A percentile compares a stretch with the other conserved stretches of the same genome.
phyloP scores from a whole-genome alignment of 2,113 vertebrate genomes.

The Rissa tridactyla region DNA sequence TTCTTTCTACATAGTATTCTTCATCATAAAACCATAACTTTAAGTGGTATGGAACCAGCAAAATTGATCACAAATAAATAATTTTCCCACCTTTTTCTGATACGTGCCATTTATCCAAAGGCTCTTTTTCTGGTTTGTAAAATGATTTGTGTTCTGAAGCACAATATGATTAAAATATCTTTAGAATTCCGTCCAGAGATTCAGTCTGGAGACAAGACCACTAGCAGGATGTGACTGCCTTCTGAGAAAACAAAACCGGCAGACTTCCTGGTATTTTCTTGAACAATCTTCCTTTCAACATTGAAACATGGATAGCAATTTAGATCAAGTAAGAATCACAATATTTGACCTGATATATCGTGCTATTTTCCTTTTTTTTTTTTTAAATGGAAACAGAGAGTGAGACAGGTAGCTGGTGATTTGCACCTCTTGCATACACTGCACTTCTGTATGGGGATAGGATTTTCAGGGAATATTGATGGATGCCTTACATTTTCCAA shows the following conservation, averaged over 20 bases:
- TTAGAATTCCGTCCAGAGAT: neutral
- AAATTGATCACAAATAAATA: neutral
- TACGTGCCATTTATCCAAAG: neutral
- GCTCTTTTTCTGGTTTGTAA: neutral
- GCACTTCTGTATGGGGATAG: neutral
- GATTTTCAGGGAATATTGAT: neutral
- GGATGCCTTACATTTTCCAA: neutral
- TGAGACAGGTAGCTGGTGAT: neutral
- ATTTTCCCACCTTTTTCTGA: neutral
- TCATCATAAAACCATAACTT: neutral
- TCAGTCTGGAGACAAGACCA: neutral
- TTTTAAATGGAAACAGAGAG: neutral
- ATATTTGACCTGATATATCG: neutral
- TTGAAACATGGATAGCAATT: neutral
- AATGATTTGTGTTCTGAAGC: neutral
- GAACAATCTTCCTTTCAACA: neutral
- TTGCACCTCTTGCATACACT: neutral
- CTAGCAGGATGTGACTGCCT: neutral
- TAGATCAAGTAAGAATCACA: neutral
- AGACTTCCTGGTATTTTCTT: neutral
- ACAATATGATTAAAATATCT: neutral
- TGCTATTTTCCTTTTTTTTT: neutral
- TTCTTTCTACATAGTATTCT: neutral
- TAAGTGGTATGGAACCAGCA: neutral
- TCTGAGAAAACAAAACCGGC: neutral